A percentile compares a stretch with the other conserved stretches of the same genome.
Conservation (phyloP, 2,888 invertebrate species). For the Norana najaformis region DNA sequence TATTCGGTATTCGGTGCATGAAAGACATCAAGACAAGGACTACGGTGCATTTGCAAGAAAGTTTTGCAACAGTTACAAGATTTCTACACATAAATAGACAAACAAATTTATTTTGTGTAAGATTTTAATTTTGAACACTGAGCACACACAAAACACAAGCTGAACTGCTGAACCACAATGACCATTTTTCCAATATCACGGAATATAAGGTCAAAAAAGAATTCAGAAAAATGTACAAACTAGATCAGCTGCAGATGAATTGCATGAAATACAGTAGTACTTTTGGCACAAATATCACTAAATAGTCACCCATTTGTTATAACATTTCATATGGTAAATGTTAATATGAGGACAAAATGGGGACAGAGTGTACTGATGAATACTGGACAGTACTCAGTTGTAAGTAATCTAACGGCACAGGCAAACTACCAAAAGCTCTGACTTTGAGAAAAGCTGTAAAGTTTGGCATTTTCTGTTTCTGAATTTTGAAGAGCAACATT, state of each 20-base stretch:
- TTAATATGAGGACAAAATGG: not conserved
- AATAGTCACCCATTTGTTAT: not conserved
- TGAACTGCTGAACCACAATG: not conserved
- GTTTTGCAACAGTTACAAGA: not conserved
- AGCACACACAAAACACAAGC: not conserved
- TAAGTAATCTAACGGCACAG: not conserved
- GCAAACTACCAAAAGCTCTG: not conserved
- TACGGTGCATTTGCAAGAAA: not conserved
- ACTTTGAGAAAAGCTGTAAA: too few species aligned
- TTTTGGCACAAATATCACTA: not conserved
- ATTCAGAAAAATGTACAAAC: not conserved
- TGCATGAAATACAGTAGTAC: not conserved
- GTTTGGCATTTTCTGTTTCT: not conserved
- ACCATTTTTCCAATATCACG: too few species aligned
- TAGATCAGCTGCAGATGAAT: not conserved
- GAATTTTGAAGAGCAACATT: not conserved
- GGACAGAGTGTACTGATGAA: not conserved
- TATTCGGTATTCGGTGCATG: not conserved
- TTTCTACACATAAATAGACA: not conserved
- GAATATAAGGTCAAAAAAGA: too few species aligned
- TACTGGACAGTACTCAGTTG: not conserved
- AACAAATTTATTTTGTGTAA: not conserved
- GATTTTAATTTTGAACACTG: not conserved
- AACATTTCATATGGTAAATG: not conserved
- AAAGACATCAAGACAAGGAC: not conserved